Conservation (phyloP, 2,797 vertebrate species). For the Liasis olivaceus region DNA sequence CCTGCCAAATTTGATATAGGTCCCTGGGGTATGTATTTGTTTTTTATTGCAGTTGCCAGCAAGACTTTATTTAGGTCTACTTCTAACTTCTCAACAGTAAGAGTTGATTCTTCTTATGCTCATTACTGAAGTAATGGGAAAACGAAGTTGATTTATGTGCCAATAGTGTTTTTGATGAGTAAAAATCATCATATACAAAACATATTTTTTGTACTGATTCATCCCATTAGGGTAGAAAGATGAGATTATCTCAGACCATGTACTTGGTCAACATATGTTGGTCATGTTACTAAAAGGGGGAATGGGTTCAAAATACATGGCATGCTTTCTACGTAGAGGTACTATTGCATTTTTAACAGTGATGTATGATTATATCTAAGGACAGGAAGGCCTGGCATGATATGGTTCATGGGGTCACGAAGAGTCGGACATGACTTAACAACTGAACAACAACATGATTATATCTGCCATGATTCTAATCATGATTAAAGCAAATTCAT, state of each 20-base stretch:
- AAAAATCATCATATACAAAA: conserved; percentile 43
- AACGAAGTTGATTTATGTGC: conserved; percentile 54
- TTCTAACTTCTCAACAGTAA: conserved; percentile 46
- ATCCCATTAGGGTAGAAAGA: conserved; percentile 40
- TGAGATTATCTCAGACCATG: conserved; percentile 34
- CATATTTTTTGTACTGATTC: conserved; percentile 40
- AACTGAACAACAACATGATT: background rate
- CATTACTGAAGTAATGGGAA: conserved; percentile 50
- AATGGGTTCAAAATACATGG: conserved; percentile 7
- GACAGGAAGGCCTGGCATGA: too few species aligned
- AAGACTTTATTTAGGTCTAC: conserved; percentile 28
- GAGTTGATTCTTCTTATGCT: conserved; percentile 48
- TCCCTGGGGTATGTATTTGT: conserved; percentile 56
- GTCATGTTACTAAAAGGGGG: background rate
- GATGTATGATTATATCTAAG: background rate
- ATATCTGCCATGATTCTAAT: background rate
- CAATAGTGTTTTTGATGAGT: conserved; percentile 19
- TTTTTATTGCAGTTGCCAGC: conserved; percentile 56
- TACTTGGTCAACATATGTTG: conserved; percentile 15
- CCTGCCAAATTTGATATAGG: conserved; percentile 48
- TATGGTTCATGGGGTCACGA: too few species aligned
- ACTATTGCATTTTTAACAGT: background rate
- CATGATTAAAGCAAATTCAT: background rate
- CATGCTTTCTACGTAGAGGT: background rate
- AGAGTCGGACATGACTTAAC: too few species aligned